These are phyloP conservation scores for Eptatretus atami DNA, from an alignment of 2,797 vertebrate genomes.

Conservation along the genomic window DNA sequence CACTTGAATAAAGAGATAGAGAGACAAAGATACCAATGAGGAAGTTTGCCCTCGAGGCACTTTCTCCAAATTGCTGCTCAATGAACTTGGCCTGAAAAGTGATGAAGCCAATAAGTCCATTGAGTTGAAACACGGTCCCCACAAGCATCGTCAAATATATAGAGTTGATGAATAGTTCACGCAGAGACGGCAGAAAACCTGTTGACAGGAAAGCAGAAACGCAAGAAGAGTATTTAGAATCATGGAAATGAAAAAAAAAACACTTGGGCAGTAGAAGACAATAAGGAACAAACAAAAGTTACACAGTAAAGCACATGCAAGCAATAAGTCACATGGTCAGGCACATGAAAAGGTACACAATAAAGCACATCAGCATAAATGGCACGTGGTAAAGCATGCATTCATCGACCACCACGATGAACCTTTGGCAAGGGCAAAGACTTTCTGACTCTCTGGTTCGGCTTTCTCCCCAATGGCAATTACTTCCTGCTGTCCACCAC, in stretches of 20 bases:
- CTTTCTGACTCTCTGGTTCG: conserved; percentile 8
- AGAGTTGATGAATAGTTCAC: conserved; percentile 25
- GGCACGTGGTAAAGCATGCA: no score
- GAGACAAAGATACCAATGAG: conserved; percentile 27
- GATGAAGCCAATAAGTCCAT: conserved; percentile 25
- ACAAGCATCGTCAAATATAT: conserved; percentile 25
- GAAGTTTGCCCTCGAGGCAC: conserved; percentile 36
- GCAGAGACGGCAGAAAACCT: conserved; percentile 18
- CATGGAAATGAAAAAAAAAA: no score
- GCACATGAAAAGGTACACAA: no score
- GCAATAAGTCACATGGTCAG: no score
- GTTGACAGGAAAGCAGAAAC: no score
- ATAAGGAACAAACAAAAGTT: no score
- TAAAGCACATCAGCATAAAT: no score
- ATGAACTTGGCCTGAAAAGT: conserved; percentile 52
- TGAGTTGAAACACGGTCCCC: conserved; percentile 23
- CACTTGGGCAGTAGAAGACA: no score
- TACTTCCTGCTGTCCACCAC: conserved; percentile 2
- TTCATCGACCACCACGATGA: neutral
- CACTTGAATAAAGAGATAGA: neutral
- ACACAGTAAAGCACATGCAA: no score
- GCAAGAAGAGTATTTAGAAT: no score
- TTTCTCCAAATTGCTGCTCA: conserved; percentile 49
- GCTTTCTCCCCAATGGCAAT: no score
- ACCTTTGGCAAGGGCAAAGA: conserved; percentile 20